These are phyloP conservation scores for Caiman crocodilus DNA, from an alignment of 2,797 vertebrate genomes.

Conservation along the genomic window DNA sequence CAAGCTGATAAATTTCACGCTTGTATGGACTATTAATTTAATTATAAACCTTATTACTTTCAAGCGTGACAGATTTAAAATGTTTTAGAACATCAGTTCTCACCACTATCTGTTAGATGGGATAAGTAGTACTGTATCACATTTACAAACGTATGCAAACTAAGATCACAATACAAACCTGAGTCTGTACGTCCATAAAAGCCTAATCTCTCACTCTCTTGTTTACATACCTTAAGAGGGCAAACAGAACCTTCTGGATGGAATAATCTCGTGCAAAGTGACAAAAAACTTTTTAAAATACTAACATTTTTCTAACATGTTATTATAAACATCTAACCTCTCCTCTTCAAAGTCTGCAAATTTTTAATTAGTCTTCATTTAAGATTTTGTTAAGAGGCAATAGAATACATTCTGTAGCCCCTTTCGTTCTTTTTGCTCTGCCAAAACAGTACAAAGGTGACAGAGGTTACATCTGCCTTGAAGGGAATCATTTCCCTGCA, in stretches of 20 bases:
- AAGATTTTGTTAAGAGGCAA: slow-evolving; percentile 31
- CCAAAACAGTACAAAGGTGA: slow-evolving; percentile 19
- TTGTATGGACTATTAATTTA: background rate
- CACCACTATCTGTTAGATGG: background rate
- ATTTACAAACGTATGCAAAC: background rate
- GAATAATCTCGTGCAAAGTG: background rate
- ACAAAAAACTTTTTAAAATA: slow-evolving; percentile 21
- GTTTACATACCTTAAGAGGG: background rate
- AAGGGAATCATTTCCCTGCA: rapidly evolving
- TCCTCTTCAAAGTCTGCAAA: slow-evolving; percentile 29
- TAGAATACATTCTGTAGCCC: background rate
- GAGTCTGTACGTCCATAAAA: background rate
- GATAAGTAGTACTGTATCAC: background rate
- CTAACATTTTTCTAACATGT: background rate
- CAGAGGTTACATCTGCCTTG: background rate
- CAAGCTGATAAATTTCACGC: background rate
- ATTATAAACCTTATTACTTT: too few species aligned
- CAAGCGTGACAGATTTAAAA: background rate
- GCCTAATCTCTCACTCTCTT: background rate
- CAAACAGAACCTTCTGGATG: slow-evolving; percentile 25
- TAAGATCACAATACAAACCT: background rate
- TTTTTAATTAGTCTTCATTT: slow-evolving; percentile 10
- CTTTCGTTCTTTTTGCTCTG: background rate
- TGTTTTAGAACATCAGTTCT: background rate
- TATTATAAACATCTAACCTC: slow-evolving; percentile 39